Base-by-base conservation (phyloP, 2,797 vertebrate species). In the Pantherophis alleghaniensis region DNA sequence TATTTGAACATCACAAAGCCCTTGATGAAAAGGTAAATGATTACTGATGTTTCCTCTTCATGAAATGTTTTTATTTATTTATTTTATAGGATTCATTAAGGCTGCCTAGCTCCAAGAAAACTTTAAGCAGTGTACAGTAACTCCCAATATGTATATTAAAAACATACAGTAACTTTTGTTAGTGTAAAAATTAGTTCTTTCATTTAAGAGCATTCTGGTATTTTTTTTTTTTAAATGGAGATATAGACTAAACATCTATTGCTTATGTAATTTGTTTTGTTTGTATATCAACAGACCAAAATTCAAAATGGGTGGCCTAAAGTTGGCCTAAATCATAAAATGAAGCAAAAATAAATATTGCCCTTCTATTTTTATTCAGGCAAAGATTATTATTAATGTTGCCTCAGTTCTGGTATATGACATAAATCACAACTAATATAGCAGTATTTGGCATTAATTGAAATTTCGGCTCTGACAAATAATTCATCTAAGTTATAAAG, bases 1-100 rank as follows among this genome's bases (percentile, higher is more conserved):
- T 99, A 61, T 99, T 99, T 90, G 99, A 99, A 94, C 99, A 99
- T 96, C 99, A 99, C 97, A 99, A 99, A 98, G 99, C 99, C 95
- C 98, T 99, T 94, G 99, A 99, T 66, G 99, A 99, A 97, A 99
- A 99, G 99, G 99, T 99, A 97, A n/a, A 83, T 24, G 9, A 24
- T 83, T 83, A 83, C 79, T 47, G 10, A 53, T 57, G 32, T 3
- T 47, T 66, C 32, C 28, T 56, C 83, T 18, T 86, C 88, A 20
- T 55, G n/a, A 61, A 66, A 61, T 83, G 42, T 55, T 14, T 83
- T 32, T 42, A 56, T 42, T 28, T 56, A 63, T 61, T 55, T 9
- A 14, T 91, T 91, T 53, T 60, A 28, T 37, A 5, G 28, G 79
- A 32, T 69, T 26, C 32, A 32, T 55, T 79, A 93, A 88, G n/a